Conservation (phyloP, 2,797 vertebrate genomes). For the Sebastes wilsoni region DNA sequence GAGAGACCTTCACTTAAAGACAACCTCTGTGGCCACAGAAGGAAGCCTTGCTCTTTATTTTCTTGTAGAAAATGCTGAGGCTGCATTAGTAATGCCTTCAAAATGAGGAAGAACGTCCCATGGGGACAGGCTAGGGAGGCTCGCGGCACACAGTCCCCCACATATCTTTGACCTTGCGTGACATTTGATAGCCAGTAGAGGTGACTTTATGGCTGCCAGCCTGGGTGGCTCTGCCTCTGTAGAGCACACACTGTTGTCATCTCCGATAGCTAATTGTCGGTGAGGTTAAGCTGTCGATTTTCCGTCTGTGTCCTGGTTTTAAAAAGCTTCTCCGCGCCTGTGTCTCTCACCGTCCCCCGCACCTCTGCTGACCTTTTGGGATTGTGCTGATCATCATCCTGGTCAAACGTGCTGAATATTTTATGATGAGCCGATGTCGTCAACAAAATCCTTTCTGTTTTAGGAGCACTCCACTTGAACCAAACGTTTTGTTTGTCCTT, state of each 20-base stretch:
- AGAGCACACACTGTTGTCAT: slow-evolving; percentile 15
- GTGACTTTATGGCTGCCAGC: slow-evolving; percentile 45
- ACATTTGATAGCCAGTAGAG: slow-evolving; percentile 58
- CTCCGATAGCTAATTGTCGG: slow-evolving; percentile 20
- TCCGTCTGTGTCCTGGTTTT: slow-evolving; percentile 28
- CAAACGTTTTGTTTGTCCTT: not conserved
- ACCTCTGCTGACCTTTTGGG: slow-evolving; percentile 59
- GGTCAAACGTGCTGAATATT: slow-evolving; percentile 62
- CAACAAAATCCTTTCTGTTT: not conserved
- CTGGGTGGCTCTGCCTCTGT: slow-evolving; percentile 2
- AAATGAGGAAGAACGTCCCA: slow-evolving; percentile 12
- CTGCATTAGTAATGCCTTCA: slow-evolving; percentile 18
- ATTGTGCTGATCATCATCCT: slow-evolving; percentile 37
- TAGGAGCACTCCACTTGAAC: not conserved
- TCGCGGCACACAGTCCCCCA: not conserved
- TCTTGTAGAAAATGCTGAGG: slow-evolving; percentile 17
- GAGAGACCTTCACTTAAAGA: not conserved
- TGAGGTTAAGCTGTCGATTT: slow-evolving; percentile 48
- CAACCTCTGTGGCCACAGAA: not conserved
- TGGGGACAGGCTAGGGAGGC: not conserved
- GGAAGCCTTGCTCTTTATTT: not conserved
- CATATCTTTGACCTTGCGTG: slow-evolving; percentile 57
- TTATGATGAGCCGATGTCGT: slow-evolving; percentile 38
- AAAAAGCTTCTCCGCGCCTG: slow-evolving; percentile 26
- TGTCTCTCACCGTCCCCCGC: not conserved